Percentiles rank a stretch among this genome's conserved stretches.
phyloP scores from a whole-genome alignment of 2,113 vertebrate genomes.

The Toxotes jaculatrix region DNA sequence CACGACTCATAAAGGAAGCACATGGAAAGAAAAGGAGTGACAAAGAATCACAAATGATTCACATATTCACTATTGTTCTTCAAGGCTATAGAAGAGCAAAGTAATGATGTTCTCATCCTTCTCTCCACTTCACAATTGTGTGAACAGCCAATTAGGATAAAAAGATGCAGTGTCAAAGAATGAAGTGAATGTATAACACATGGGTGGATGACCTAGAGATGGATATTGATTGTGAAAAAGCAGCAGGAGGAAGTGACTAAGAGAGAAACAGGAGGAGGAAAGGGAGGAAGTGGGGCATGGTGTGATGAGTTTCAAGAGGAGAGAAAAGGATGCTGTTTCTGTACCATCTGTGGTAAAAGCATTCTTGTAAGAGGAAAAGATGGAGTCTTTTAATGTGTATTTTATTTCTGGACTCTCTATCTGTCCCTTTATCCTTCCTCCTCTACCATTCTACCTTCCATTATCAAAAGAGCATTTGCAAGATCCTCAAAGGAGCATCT shows the following conservation, averaged over 20 bases:
- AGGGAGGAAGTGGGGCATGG: conserved; percentile 23
- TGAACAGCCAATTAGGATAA: conserved; percentile 20
- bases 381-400: not conserved
- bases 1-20: conserved; percentile 13
- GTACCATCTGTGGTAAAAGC: conserved; percentile 24
- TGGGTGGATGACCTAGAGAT: conserved; percentile 25
- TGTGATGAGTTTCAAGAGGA: not conserved
- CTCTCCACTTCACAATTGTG: not conserved
- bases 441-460: not conserved
- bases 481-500: not conserved
- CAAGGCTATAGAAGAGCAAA: not conserved
- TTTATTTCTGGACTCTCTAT: conserved; percentile 4
- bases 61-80: not conserved
- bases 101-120: not conserved
- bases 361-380: not conserved
- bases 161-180: not conserved
- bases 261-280: conserved; percentile 10
- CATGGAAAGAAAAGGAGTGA: not conserved
- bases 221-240: conserved; percentile 36
- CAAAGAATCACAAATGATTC: not conserved
- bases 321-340: conserved; percentile 27
- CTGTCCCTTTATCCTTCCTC: not conserved
- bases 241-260: conserved; percentile 56
- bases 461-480: not conserved
- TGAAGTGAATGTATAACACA: conserved; percentile 3